Base-by-base conservation (phyloP, 2,113 vertebrate species). In the Pangasianodon hypophthalmus region DNA sequence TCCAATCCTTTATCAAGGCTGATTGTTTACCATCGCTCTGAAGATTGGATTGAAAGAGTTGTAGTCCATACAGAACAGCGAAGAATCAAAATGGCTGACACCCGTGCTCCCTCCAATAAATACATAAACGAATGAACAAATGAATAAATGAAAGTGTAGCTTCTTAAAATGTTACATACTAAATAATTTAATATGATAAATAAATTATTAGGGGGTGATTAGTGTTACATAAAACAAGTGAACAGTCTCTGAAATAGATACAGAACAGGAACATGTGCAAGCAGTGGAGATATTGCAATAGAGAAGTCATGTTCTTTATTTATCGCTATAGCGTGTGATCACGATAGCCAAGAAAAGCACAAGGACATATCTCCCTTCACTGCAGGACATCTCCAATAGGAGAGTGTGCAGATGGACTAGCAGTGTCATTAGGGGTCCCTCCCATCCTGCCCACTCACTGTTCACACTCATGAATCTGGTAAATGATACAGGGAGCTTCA, bases 11-110 rank as follows among this genome's bases (percentile, higher is more conserved):
- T 94, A 96, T 95, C 93, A 93, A 92, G 94, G 94, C 92, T 94
- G 95, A 96, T 96, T 96, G 95, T 96, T 96, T 96, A 94, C 94
- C 94, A 95, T 96, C 92, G 92, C 89, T 86, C 88, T 83, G 93
- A 91, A 93, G 94, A 95, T 95, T 94, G 94, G 93, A 95, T 93
- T 94, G 94, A 94, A 94, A 94, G 88, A 62, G 11, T 84, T 83
- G 92, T 91, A 92, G 94, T 93, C 92, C 93, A 93, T 94, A 94
- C 92, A 92, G 90, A 93, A 86, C 84, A 88, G 90, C 92, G 82
- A 91, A 86, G 83, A 94, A 94, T 95, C 92, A 88, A 93, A 95
- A 94, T 75, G 92, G 94, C 93, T 93, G 85, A 87, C 62, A 73
- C 32, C 41, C 41, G 52, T 54, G 44, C 21, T 7, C 48, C 46